phyloP scores from a whole-genome alignment of 2,113 vertebrate genomes.

The Oxyruncus cristatus region DNA sequence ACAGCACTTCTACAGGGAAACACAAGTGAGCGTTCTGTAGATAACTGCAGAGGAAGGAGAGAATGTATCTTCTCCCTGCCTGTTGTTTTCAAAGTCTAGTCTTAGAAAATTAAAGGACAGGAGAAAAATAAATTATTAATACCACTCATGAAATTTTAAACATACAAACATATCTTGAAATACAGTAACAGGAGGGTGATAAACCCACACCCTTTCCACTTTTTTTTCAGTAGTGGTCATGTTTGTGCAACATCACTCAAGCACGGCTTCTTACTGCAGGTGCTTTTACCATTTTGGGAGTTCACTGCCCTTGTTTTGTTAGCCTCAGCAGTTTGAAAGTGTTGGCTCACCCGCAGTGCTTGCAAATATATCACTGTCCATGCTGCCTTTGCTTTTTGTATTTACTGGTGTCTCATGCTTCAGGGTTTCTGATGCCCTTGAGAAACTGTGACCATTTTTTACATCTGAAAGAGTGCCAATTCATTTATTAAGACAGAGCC shows the following conservation, averaged over 20 bases:
- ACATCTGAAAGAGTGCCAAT: constrained; percentile 73
- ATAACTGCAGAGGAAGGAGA: background rate
- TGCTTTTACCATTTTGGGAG: constrained; percentile 69
- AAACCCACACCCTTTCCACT: constrained; percentile 1
- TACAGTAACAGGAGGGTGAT: constrained; percentile 44
- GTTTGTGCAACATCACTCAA: constrained; percentile 32
- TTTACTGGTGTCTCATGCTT: constrained; percentile 76
- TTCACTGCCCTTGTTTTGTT: constrained; percentile 73
- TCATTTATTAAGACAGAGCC: constrained; percentile 77
- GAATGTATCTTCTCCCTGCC: background rate
- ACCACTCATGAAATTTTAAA: constrained; percentile 58
- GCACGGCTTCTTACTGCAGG: constrained; percentile 53
- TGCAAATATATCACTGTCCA: constrained; percentile 75
- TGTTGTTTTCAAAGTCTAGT: constrained; percentile 33
- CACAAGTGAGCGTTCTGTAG: background rate
- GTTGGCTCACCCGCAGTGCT: constrained; percentile 45
- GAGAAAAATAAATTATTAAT: constrained; percentile 55
- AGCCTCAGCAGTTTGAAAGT: constrained; percentile 73
- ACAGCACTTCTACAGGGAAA: background rate
- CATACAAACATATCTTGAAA: constrained; percentile 41
- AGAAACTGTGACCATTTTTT: constrained; percentile 72
- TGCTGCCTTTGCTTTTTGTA: constrained; percentile 72
- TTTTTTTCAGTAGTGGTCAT: background rate
- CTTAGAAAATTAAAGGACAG: constrained; percentile 63
- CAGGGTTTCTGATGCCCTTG: constrained; percentile 76